A percentile compares a stretch with the other conserved stretches of the same genome.
Evolutionary conservation across 1,140 invertebrate species (phyloP).

Genomic region (Aporrectodea caliginosa): DNA sequence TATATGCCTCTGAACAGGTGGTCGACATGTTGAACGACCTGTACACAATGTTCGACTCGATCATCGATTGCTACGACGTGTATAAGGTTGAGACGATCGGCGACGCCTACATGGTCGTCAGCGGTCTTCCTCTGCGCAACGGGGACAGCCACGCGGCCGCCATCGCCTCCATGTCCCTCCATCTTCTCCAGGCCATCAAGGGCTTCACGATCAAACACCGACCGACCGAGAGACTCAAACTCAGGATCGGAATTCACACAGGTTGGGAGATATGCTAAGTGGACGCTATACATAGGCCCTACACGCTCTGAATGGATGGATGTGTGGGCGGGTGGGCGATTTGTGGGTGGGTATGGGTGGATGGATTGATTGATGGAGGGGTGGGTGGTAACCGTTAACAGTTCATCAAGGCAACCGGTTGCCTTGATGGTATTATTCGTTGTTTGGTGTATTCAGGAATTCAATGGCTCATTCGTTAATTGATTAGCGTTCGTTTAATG

Average conservation of each 20-base stretch:
- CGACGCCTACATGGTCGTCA: slow-evolving; percentile 56
- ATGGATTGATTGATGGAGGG: too few species aligned
- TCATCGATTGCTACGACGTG: slow-evolving; percentile 83
- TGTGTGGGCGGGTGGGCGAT: too few species aligned
- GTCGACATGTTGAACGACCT: slow-evolving; percentile 53
- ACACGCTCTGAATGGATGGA: too few species aligned
- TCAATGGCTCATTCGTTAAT: too few species aligned
- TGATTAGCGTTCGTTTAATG: too few species aligned
- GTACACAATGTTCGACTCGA: slow-evolving; percentile 83
- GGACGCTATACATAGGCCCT: too few species aligned
- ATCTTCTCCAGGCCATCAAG: slow-evolving; percentile 76
- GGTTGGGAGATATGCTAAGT: too few species aligned
- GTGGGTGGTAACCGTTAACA: too few species aligned
- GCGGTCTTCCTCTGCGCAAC: slow-evolving; percentile 53
- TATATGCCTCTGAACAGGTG: slow-evolving; percentile 52
- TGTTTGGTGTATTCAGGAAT: too few species aligned
- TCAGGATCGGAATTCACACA: slow-evolving; percentile 90
- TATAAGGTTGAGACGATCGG: slow-evolving; percentile 68
- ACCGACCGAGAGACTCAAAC: slow-evolving; percentile 76
- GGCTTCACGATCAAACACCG: slow-evolving; percentile 81
- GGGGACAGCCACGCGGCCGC: slow-evolving; percentile 79
- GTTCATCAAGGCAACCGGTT: too few species aligned
- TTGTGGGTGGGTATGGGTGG: too few species aligned
- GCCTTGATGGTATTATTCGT: too few species aligned
- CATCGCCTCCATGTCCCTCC: slow-evolving; percentile 80